phyloP scores from a whole-genome alignment of 2,797 vertebrate genomes.

The Bovichtus variegatus region DNA sequence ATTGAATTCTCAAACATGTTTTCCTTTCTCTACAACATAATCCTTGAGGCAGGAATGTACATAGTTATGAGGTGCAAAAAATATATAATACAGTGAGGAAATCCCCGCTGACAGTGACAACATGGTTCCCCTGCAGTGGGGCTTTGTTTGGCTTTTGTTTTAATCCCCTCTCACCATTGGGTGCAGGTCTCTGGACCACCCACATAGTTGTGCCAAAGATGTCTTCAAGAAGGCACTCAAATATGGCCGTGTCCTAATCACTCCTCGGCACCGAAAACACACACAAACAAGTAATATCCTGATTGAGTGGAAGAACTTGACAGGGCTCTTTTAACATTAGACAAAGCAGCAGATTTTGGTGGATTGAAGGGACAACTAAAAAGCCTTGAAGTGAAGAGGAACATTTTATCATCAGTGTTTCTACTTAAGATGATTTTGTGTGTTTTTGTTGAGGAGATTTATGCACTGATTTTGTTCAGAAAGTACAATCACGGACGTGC shows the following conservation, averaged over 20 bases:
- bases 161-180: conserved; percentile 82
- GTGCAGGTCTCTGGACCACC: conserved; percentile 83
- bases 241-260: conserved; percentile 80
- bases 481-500: neutral
- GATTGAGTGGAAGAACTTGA: conserved; percentile 64
- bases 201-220: conserved; percentile 78
- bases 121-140: conserved; percentile 72
- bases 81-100: conserved; percentile 58
- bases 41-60: neutral
- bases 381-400: conserved; percentile 10
- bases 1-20: neutral
- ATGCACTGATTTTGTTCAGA: neutral
- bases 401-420: neutral
- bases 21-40: neutral
- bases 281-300: conserved; percentile 66
- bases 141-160: conserved; percentile 84
- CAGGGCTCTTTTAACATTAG: conserved; percentile 42
- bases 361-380: conserved; percentile 34
- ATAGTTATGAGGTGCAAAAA: conserved; percentile 42
- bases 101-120: conserved; percentile 73
- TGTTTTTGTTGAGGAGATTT: conserved; percentile 13
- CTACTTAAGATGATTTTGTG: conserved; percentile 13
- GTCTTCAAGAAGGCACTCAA: conserved; percentile 77
- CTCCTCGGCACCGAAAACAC: conserved; percentile 66
- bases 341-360: conserved; percentile 31